These are phyloP conservation scores for Halcyon chelicuti DNA, from an alignment of 2,797 vertebrate species.

Conservation along the genomic window DNA sequence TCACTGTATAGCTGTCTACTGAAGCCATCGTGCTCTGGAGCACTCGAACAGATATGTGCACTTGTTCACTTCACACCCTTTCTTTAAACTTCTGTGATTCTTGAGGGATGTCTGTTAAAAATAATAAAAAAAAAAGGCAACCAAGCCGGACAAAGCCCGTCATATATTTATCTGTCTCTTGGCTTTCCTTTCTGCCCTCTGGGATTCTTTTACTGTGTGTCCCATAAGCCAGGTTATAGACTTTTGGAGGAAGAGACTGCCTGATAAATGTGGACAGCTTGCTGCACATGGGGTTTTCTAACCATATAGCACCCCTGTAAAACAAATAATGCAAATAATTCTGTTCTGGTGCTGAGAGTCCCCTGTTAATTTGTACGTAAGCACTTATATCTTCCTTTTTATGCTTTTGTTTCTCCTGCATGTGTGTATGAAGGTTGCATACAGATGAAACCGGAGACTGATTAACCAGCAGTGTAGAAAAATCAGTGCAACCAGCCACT, in stretches of 20 bases:
- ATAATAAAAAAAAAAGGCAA: neutral
- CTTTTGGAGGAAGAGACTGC: neutral
- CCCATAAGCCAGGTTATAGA: conserved; percentile 10
- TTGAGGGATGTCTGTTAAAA: neutral
- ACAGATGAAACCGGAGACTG: conserved; percentile 35
- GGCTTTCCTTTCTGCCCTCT: conserved; percentile 1
- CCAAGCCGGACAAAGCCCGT: neutral
- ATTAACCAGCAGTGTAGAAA: conserved; percentile 13
- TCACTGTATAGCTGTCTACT: neutral
- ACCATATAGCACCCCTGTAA: neutral
- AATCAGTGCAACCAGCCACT: conserved; percentile 32
- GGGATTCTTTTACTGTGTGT: conserved; percentile 32
- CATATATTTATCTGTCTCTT: neutral
- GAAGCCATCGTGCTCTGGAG: neutral
- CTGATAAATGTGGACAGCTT: neutral
- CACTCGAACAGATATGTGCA: neutral
- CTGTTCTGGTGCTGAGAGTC: neutral
- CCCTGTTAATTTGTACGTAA: neutral
- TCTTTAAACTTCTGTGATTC: neutral
- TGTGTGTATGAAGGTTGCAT: conserved; percentile 17
- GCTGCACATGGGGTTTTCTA: neutral
- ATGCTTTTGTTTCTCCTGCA: neutral
- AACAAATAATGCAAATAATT: neutral
- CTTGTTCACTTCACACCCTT: neutral
- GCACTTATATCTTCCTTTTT: neutral